Evolutionary conservation across 2,797 vertebrate genomes (phyloP).

Genomic region (Melanotaenia boesemani): DNA sequence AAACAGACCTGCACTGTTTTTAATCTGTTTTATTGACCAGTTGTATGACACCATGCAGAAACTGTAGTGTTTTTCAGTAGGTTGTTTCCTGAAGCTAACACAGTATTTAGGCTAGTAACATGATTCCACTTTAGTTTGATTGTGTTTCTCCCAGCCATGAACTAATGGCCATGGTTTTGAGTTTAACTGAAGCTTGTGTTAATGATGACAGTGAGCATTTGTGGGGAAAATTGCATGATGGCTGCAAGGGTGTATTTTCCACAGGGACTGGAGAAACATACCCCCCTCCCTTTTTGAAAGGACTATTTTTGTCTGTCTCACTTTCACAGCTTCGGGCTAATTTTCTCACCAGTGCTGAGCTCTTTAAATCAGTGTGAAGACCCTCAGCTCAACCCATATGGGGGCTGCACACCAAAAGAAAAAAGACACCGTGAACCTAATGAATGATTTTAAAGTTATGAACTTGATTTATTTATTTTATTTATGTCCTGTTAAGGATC

Average conservation of each 20-base stretch:
- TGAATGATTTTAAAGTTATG: background rate
- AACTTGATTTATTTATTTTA: background rate
- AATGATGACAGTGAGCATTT: conserved; percentile 1
- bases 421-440: background rate
- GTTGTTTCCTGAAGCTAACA: background rate
- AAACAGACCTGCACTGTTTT: background rate
- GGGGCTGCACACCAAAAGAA: background rate
- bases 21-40: background rate
- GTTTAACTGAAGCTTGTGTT: conserved; percentile 1
- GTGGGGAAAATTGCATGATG: background rate
- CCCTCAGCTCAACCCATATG: conserved; percentile 1
- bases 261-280: conserved; percentile 2
- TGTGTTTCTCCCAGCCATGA: background rate
- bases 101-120: background rate
- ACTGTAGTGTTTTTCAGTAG: background rate
- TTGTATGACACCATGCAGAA: background rate
- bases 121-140: conserved; percentile 1
- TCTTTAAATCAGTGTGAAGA: conserved; percentile 13
- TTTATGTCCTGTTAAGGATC: background rate
- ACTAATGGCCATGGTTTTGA: background rate
- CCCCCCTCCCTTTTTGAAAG: background rate
- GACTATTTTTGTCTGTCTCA: conserved; percentile 17
- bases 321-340: conserved; percentile 8
- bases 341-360: conserved; percentile 10
- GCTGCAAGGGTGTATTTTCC: conserved; percentile 20